Evolutionary conservation across 2,113 vertebrate genomes (phyloP).

Genomic region (Ameiurus melas): DNA sequence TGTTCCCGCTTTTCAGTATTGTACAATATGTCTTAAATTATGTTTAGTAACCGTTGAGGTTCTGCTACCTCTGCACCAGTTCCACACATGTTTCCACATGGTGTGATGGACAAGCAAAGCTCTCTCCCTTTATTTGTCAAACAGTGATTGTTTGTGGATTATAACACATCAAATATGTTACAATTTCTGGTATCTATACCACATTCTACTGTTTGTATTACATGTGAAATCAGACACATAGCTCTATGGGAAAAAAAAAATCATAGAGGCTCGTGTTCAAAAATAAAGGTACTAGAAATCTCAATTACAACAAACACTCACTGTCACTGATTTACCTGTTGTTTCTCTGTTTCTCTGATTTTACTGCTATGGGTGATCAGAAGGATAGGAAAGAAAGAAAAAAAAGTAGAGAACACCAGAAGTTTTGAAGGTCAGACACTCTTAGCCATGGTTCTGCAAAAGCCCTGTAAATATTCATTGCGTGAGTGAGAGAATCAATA

Average conservation of each 20-base stretch:
- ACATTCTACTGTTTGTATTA: background rate
- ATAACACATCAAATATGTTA: background rate
- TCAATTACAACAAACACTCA: slow-evolving; percentile 8
- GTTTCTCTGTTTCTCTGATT: slow-evolving; percentile 30
- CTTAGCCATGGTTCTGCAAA: slow-evolving; percentile 8
- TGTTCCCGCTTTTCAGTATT: background rate
- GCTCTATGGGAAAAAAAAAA: background rate
- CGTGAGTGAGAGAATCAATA: slow-evolving; percentile 33
- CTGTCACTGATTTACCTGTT: slow-evolving; percentile 29
- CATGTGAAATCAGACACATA: no score
- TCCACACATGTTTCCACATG: background rate
- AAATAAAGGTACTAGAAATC: background rate
- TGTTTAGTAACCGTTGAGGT: background rate
- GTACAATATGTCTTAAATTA: background rate
- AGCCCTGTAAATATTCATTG: slow-evolving; percentile 34
- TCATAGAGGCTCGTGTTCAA: background rate
- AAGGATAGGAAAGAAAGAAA: background rate
- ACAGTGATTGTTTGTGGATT: background rate
- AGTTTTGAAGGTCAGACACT: slow-evolving; percentile 44
- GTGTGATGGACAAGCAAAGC: background rate
- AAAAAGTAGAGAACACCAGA: background rate
- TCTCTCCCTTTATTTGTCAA: background rate
- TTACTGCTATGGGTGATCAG: slow-evolving; percentile 3
- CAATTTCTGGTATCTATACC: background rate
- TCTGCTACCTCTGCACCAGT: background rate